These are phyloP conservation scores for Drosophila yooni DNA, from an alignment of 2,888 invertebrate species.

Conservation along the genomic window DNA sequence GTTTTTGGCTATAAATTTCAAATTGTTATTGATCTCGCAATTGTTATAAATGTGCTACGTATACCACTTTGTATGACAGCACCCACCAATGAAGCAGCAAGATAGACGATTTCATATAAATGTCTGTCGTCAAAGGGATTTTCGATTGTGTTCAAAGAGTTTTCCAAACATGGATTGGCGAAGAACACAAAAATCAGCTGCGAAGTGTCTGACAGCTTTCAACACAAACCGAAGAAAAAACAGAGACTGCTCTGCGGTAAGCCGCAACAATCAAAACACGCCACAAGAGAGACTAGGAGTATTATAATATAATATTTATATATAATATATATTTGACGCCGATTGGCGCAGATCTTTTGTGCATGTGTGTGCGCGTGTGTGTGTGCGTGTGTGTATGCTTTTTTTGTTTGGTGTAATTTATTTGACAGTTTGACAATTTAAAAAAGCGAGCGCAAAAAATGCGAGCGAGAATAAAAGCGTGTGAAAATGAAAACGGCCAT, in stretches of 20 bases:
- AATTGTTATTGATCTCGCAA: slow-evolving; percentile 3
- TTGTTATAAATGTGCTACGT: slow-evolving; percentile 1
- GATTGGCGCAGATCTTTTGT: slow-evolving; percentile 63
- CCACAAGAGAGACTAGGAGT: slow-evolving; percentile 40
- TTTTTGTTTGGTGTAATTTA: slow-evolving; percentile 66
- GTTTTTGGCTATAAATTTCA: slow-evolving; percentile 9
- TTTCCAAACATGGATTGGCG: background rate
- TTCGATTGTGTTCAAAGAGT: background rate
- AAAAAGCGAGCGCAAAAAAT: slow-evolving; percentile 42
- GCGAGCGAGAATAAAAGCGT: slow-evolving; percentile 44
- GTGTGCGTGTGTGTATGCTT: background rate
- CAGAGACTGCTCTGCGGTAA: slow-evolving; percentile 20
- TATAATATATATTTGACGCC: slow-evolving; percentile 10
- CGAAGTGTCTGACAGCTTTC: slow-evolving; percentile 36
- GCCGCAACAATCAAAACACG: slow-evolving; percentile 51
- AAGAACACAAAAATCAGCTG: slow-evolving; percentile 1
- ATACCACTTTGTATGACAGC: slow-evolving; percentile 5
- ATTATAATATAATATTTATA: slow-evolving; percentile 36
- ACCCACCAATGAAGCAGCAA: background rate
- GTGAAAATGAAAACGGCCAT: slow-evolving; percentile 63
- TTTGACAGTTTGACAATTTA: slow-evolving; percentile 79
- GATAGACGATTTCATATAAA: background rate
- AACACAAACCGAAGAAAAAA: background rate
- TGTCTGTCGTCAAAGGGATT: background rate
- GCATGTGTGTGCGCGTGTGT: background rate